Percentiles rank a stretch among this genome's conserved stretches.
These are phyloP conservation scores for Xenops minutus DNA, from an alignment of 2,797 vertebrate genomes.

Conservation along the genomic window DNA sequence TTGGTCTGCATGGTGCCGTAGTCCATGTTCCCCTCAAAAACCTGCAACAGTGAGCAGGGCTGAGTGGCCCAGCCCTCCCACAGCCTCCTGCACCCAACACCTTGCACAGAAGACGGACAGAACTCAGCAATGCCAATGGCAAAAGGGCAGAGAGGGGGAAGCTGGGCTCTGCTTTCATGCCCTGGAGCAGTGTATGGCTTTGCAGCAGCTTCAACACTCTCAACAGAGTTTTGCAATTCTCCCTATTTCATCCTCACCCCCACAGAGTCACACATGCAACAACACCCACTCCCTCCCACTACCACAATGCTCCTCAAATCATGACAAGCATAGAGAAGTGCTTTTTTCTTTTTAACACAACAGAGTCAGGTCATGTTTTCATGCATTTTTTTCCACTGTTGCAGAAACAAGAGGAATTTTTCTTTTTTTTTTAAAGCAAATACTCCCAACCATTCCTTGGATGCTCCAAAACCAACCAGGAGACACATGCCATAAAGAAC, in stretches of 20 bases:
- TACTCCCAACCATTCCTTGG: background rate
- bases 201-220: background rate
- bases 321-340: background rate
- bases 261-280: background rate
- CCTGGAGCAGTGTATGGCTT: background rate
- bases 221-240: background rate
- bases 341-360: background rate
- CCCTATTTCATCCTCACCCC: background rate
- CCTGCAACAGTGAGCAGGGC: conserved; percentile 64
- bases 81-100: background rate
- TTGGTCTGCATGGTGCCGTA: conserved; percentile 85
- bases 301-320: background rate
- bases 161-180: background rate
- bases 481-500: background rate
- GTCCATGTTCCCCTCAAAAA: conserved; percentile 87
- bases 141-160: background rate
- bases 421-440: background rate
- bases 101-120: background rate
- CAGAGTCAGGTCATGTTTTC: background rate
- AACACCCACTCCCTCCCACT: background rate
- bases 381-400: background rate
- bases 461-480: background rate
- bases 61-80: background rate
- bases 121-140: background rate
- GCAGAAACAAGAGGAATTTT: background rate